A percentile compares a stretch with the other conserved stretches of the same genome.
These are phyloP conservation scores for Tetraodon nigroviridis DNA, from an alignment of 2,113 vertebrate species.

Conservation along the genomic window DNA sequence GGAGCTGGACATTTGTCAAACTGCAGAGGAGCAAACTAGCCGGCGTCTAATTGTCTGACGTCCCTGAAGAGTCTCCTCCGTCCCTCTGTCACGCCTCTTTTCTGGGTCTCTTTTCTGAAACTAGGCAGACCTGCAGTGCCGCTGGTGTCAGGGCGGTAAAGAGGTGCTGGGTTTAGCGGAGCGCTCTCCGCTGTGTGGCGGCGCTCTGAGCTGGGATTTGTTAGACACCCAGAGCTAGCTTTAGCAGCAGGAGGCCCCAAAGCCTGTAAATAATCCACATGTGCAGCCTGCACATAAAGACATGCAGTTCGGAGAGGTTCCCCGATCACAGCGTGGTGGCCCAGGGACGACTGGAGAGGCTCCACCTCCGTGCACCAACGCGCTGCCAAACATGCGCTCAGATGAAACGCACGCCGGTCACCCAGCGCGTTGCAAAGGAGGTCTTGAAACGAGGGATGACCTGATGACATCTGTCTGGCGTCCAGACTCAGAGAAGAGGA, in stretches of 20 bases:
- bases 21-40: background rate
- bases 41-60: slow-evolving; percentile 20
- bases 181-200: slow-evolving; percentile 58
- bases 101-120: slow-evolving; percentile 1
- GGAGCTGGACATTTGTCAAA: slow-evolving; percentile 68
- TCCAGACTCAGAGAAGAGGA: slow-evolving; percentile 79
- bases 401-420: slow-evolving; percentile 61
- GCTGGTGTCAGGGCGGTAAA: slow-evolving; percentile 23
- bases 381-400: slow-evolving; percentile 34
- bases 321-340: slow-evolving; percentile 67
- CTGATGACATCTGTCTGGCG: slow-evolving; percentile 85
- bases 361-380: slow-evolving; percentile 58
- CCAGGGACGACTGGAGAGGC: slow-evolving; percentile 60
- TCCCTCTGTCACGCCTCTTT: background rate
- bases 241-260: slow-evolving; percentile 73
- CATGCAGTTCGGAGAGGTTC: slow-evolving; percentile 67
- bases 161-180: slow-evolving; percentile 39
- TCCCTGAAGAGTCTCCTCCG: background rate
- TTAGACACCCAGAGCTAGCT: slow-evolving; percentile 67
- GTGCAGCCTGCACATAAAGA: slow-evolving; percentile 70
- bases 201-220: slow-evolving; percentile 71
- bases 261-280: slow-evolving; percentile 77
- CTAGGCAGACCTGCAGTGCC: too few relatives aligned
- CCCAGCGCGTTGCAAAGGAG: slow-evolving; percentile 59
- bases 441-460: slow-evolving; percentile 60